Evolutionary conservation across 2,797 vertebrate species (phyloP), one percentile per base, ranked within the genome.

Genomic region (Macrochelys suwanniensis): DNA sequence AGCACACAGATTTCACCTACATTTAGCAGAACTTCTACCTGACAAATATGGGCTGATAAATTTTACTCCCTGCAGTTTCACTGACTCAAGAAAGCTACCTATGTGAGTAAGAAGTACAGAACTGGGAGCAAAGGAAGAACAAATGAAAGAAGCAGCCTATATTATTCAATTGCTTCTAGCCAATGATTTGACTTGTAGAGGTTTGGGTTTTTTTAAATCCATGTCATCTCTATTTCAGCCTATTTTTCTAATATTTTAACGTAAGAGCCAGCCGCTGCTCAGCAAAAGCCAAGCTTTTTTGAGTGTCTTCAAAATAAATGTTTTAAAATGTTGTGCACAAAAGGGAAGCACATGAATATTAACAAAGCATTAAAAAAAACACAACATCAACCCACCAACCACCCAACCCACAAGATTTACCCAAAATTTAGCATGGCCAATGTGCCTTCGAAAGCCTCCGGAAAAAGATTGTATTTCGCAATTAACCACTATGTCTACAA

Each of bases 231-330:
- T 71, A 93, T 19, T 82, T 77, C 19, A 88, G 80, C 31, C 5
- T 42, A 11, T 28, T 65, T 83, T 83, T 59, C 79, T 83, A 94
- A 92, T 90, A 93, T 80, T 2, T 83, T 86, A 84, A 9, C 8
- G 21, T 15, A 49, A 82, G 89, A 80, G 90, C 42, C 92, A 89
- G 51, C 13, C 0, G 0, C 57, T 1, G 4, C 42, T 91, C 79
- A 85, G 90, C 47, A 93, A 82, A 91, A 95, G 71, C 79, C 81
- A 94, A 93, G 77, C 31, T 56, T 17, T 85, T 74, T 83, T 80
- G 76, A 71, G 92, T 15, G 65, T 71, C 84, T 92, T 90, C 78
- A 92, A 5, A 87, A 84, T 61, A 93, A 83, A n/a, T 49, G 81
- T 49, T 91, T 47, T 90, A 92, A 95, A 45, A 82, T 54, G 54